phyloP scores from a whole-genome alignment of 1,140 invertebrate species.

The Bombyx mandarina region DNA sequence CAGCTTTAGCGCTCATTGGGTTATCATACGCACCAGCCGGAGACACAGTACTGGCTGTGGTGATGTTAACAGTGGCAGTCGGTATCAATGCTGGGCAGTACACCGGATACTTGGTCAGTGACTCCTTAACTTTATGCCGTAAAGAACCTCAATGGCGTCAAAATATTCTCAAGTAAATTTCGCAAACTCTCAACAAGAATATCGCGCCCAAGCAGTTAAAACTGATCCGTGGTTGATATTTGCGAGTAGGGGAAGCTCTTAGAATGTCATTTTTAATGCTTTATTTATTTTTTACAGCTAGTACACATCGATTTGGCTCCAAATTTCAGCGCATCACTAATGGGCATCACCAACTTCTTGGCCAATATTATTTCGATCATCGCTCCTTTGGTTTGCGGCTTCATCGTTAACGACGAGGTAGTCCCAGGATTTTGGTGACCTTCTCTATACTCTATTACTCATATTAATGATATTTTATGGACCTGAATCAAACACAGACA shows the following conservation, averaged over 20 bases:
- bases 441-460: too few relatives aligned
- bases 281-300: conserved; percentile 46
- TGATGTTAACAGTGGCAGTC: conserved; percentile 76
- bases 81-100: conserved; percentile 80
- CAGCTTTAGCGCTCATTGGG: conserved; percentile 73
- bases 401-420: conserved; percentile 75
- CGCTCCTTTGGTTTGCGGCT: conserved; percentile 73
- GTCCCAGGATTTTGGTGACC: neutral
- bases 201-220: too few relatives aligned
- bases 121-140: neutral
- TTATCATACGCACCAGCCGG: conserved; percentile 70
- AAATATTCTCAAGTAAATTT: too few relatives aligned
- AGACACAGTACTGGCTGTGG: conserved; percentile 64
- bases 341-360: conserved; percentile 82
- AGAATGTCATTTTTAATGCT: neutral
- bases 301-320: conserved; percentile 83
- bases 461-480: too few relatives aligned
- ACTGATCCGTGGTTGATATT: too few relatives aligned
- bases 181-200: too few relatives aligned
- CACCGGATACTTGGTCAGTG: conserved; percentile 71
- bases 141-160: too few relatives aligned
- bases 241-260: too few relatives aligned
- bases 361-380: conserved; percentile 81
- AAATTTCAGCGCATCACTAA: conserved; percentile 78
- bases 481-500: too few relatives aligned